Conservation (phyloP, 2,113 vertebrate species). For the Apteryx owenii region DNA sequence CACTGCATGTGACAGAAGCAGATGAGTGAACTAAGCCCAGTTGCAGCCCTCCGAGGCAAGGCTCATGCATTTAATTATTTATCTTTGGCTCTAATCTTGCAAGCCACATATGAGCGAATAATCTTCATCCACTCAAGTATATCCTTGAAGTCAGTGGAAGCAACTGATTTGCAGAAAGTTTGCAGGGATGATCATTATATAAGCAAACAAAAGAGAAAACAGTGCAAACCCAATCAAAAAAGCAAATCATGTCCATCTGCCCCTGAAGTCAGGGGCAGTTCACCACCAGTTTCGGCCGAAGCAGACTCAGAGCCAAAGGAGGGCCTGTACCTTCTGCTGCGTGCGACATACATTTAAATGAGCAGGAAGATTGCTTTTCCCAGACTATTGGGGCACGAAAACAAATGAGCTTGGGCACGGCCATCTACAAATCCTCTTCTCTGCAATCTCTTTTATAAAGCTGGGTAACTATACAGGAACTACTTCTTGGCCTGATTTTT, state of each 20-base stretch:
- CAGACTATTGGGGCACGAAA: not conserved
- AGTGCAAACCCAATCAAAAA: not conserved
- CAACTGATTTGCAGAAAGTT: not conserved
- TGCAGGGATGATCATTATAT: not conserved
- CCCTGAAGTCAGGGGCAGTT: not conserved
- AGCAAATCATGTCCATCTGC: not conserved
- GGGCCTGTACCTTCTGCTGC: not conserved
- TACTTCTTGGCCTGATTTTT: not conserved
- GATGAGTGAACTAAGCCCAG: not conserved
- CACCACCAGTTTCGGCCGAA: not conserved
- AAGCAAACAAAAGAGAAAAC: not conserved
- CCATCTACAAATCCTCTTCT: not conserved
- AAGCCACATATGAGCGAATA: not conserved
- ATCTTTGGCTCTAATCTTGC: not conserved
- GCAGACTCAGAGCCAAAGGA: not conserved
- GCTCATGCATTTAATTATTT: not conserved
- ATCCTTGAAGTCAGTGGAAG: not conserved
- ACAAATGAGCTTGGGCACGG: not conserved
- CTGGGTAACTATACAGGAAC: not conserved
- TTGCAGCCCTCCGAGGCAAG: not conserved
- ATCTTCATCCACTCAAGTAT: not conserved
- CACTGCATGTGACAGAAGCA: not conserved
- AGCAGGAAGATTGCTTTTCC: slow-evolving; percentile 4
- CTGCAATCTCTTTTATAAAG: not conserved
- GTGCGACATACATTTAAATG: not conserved